These are phyloP conservation scores for Ips typographus DNA, from an alignment of 1,140 invertebrate genomes.

Conservation along the genomic window DNA sequence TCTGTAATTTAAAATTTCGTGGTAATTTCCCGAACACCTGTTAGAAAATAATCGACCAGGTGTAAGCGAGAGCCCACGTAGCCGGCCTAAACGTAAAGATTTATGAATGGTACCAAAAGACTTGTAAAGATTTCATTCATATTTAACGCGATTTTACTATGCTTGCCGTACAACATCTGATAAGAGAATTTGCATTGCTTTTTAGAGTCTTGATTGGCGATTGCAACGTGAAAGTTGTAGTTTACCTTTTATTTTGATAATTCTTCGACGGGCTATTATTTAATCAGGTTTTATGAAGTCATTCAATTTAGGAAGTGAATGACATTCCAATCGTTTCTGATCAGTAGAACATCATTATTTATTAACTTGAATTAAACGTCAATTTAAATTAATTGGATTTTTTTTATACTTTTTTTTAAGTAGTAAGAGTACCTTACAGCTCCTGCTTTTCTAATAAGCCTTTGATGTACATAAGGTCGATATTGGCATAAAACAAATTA, in stretches of 20 bases:
- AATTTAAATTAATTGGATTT: too few relatives aligned
- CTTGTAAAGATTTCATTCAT: conserved; percentile 44
- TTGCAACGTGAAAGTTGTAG: conserved; percentile 4
- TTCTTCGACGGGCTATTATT: too few relatives aligned
- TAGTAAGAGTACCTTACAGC: too few relatives aligned
- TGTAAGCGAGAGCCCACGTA: conserved; percentile 23
- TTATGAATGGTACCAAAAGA: conserved; percentile 41
- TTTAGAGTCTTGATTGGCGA: conserved; percentile 8
- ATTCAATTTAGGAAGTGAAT: too few relatives aligned
- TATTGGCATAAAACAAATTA: too few relatives aligned
- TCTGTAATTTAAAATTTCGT: conserved; percentile 18
- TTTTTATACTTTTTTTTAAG: too few relatives aligned
- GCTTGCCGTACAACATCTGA: conserved; percentile 35
- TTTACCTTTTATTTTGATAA: neutral
- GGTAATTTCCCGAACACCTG: conserved; percentile 34
- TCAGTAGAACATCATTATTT: too few relatives aligned
- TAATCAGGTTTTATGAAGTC: too few relatives aligned
- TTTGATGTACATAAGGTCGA: too few relatives aligned
- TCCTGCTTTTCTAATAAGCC: too few relatives aligned
- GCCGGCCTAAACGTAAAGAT: conserved; percentile 36
- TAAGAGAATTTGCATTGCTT: conserved; percentile 34
- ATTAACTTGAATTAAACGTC: too few relatives aligned
- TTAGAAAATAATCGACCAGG: conserved; percentile 33
- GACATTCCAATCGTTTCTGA: too few relatives aligned
- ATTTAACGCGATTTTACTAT: conserved; percentile 38